phyloP scores from a whole-genome alignment of 1,140 invertebrate genomes.

The Caenorhabditis inopinata region DNA sequence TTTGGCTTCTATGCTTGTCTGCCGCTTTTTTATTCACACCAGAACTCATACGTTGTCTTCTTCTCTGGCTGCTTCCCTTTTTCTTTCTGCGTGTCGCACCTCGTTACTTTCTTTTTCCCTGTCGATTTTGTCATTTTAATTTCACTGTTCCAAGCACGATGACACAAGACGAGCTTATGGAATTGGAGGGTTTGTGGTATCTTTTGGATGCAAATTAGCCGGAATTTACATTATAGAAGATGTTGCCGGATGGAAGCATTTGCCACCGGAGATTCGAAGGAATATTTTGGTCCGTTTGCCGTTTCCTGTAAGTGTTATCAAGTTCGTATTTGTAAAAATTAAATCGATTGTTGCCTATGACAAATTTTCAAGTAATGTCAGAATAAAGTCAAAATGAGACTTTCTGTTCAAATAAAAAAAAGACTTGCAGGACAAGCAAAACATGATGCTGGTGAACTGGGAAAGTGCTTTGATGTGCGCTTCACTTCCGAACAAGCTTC shows the following conservation, averaged over 20 bases:
- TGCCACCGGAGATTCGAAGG: neutral
- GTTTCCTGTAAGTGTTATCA: neutral
- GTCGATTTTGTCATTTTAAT: neutral
- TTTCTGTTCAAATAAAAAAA: too few species aligned
- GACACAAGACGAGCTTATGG: neutral
- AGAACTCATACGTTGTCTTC: neutral
- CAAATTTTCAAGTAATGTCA: too few species aligned
- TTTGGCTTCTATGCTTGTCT: neutral
- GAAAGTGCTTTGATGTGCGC: neutral
- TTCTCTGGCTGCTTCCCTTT: neutral
- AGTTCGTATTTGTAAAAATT: neutral
- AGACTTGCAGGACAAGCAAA: neutral
- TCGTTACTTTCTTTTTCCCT: neutral
- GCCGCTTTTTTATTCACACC: neutral
- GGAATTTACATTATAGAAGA: neutral
- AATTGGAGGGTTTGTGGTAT: neutral
- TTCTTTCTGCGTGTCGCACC: neutral
- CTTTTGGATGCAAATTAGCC: too few species aligned
- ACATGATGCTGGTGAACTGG: conserved; percentile 5
- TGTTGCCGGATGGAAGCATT: neutral
- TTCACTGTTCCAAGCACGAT: neutral
- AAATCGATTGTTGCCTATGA: too few species aligned
- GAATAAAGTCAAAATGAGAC: too few species aligned
- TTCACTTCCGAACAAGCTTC: neutral
- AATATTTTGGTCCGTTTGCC: neutral